A percentile compares a stretch with the other conserved stretches of the same genome.
Evolutionary conservation across 1,140 invertebrate genomes (phyloP).

Genomic region (Drosophila ercepeae): DNA sequence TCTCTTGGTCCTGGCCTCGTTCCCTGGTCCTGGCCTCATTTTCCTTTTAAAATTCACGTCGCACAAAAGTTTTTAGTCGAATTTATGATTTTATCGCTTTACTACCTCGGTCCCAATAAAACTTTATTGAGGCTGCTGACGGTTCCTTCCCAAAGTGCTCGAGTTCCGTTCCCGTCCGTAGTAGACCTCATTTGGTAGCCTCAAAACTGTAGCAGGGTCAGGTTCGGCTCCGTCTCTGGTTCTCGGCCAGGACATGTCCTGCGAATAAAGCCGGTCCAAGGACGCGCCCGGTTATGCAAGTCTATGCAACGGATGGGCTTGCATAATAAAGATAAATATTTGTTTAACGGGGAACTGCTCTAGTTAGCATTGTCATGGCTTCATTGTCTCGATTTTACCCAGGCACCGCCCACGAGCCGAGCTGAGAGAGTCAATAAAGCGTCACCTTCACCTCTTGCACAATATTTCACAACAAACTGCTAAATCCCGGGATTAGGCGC

Average conservation of each 20-base stretch:
- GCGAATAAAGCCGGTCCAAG: constrained; percentile 53
- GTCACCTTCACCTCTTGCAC: constrained; percentile 64
- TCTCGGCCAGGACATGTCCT: constrained; percentile 12
- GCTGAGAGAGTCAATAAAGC: constrained; percentile 41
- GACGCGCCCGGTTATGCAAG: constrained; percentile 71
- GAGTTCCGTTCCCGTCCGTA: constrained; percentile 53
- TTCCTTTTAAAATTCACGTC: constrained; percentile 71
- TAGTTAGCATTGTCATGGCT: constrained; percentile 64
- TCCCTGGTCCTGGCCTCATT: constrained; percentile 52
- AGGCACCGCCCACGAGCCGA: constrained; percentile 64
- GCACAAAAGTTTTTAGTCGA: constrained; percentile 66
- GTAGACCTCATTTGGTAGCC: constrained; percentile 73
- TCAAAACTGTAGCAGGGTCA: constrained; percentile 66
- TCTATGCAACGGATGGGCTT: constrained; percentile 75
- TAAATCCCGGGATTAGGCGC: constrained; percentile 70
- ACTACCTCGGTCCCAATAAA: constrained; percentile 68
- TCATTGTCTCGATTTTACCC: constrained; percentile 42
- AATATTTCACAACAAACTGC: constrained; percentile 62
- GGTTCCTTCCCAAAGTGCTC: constrained; percentile 41
- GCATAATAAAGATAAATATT: constrained; percentile 73
- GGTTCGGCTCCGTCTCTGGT: neutral
- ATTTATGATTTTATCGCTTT: constrained; percentile 80
- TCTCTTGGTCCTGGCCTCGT: constrained; percentile 29
- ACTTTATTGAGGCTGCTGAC: constrained; percentile 62
- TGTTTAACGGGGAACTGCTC: constrained; percentile 71